Evolutionary conservation across 1,140 invertebrate species (phyloP).

Genomic region (Copidosoma floridanum): DNA sequence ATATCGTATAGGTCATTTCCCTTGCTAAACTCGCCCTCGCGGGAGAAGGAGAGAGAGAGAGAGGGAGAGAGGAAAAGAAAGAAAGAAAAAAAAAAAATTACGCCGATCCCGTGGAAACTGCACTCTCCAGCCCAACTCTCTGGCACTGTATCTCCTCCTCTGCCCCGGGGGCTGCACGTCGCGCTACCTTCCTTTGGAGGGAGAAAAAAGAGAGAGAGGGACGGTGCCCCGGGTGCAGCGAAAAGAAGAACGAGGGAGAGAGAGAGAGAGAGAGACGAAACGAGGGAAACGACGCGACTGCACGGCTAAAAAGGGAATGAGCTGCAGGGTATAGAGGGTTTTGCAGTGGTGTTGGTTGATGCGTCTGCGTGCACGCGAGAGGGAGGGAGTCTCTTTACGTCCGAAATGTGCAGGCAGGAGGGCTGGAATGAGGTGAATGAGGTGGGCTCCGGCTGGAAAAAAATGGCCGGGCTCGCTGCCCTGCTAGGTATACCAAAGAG

Average conservation of each 20-base stretch:
- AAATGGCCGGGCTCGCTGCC: constrained; percentile 21
- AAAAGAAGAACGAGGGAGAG: constrained; percentile 17
- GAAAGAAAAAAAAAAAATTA: constrained; percentile 39
- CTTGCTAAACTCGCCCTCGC: constrained; percentile 45
- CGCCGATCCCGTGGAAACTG: constrained; percentile 34
- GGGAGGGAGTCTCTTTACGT: background rate
- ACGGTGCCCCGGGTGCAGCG: background rate
- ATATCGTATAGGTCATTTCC: constrained; percentile 26
- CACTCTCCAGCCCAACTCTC: constrained; percentile 21
- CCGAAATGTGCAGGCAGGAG: constrained; percentile 3
- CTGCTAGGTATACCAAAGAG: background rate
- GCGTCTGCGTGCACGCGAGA: too few relatives aligned
- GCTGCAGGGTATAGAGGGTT: too few relatives aligned
- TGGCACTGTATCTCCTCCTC: background rate
- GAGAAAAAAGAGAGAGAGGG: constrained; percentile 18
- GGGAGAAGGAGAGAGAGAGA: background rate
- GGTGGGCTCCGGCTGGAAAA: background rate
- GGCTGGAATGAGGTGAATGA: too few relatives aligned
- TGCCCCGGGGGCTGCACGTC: background rate
- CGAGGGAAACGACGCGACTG: background rate
- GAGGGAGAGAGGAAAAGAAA: constrained; percentile 16
- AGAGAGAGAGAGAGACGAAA: constrained; percentile 8
- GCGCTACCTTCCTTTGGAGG: constrained; percentile 28
- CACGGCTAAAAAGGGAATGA: too few relatives aligned
- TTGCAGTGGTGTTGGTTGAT: too few relatives aligned